Percentiles rank a stretch among this genome's conserved stretches.
phyloP scores from a whole-genome alignment of 2,113 vertebrate species.

The Glaucidium brasilianum region DNA sequence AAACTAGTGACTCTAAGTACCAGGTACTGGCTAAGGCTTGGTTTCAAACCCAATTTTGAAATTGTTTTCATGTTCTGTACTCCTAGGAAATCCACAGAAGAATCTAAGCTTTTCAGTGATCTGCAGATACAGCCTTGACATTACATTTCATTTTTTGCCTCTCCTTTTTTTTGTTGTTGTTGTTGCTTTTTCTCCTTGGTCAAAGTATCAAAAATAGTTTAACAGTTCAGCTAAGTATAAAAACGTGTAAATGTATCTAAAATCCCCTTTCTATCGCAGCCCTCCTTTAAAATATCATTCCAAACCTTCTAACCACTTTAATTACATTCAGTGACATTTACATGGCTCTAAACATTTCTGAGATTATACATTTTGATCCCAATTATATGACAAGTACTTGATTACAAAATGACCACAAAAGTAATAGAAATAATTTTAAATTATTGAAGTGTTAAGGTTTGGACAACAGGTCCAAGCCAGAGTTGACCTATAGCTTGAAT shows the following conservation, averaged over 20 bases:
- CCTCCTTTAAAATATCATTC: background rate
- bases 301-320: background rate
- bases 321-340: background rate
- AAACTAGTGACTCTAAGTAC: background rate
- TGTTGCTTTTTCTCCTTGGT: background rate
- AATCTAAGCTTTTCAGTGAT: background rate
- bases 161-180: background rate
- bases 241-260: background rate
- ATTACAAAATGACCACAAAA: background rate
- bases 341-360: background rate
- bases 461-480: too few relatives aligned
- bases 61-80: background rate
- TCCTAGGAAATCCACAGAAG: background rate
- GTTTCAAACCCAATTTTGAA: background rate
- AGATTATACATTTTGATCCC: background rate
- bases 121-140: background rate
- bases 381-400: background rate
- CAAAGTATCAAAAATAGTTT: background rate
- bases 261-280: background rate
- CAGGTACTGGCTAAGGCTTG: background rate
- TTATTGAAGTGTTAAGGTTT: background rate
- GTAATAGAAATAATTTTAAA: background rate
- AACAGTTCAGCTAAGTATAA: background rate
- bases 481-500: too few relatives aligned
- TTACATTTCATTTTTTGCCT: background rate